phyloP scores from a whole-genome alignment of 2,113 vertebrate species.

The Paracanthobrama guichenoti region DNA sequence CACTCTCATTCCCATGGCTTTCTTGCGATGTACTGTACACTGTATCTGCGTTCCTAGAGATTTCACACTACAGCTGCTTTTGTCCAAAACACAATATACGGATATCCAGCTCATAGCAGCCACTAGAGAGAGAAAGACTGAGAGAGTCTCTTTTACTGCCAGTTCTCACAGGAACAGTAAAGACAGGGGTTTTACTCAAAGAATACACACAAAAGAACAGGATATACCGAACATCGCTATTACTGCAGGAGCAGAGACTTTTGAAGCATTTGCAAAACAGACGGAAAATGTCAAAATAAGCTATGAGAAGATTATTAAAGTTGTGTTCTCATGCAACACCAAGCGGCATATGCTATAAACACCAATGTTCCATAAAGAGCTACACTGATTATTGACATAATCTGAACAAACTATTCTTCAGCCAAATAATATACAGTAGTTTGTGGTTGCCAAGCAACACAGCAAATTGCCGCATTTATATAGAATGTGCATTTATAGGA shows the following conservation, averaged over 20 bases:
- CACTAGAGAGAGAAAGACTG: constrained; percentile 26
- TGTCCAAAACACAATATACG: constrained; percentile 50
- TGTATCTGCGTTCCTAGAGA: constrained; percentile 35
- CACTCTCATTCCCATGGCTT: constrained; percentile 42
- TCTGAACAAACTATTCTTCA: neutral
- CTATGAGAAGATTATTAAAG: neutral
- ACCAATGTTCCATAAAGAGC: neutral
- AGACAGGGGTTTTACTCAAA: constrained; percentile 1
- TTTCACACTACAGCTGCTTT: constrained; percentile 51
- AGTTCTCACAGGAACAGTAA: constrained; percentile 15
- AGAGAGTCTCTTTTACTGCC: neutral
- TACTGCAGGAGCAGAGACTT: neutral
- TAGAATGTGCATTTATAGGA: neutral
- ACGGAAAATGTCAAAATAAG: neutral
- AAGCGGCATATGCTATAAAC: neutral
- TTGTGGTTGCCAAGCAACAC: neutral
- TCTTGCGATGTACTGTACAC: constrained; percentile 15
- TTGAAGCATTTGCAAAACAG: neutral
- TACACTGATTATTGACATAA: neutral
- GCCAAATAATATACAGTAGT: too few relatives aligned
- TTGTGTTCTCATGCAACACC: neutral
- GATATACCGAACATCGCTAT: neutral
- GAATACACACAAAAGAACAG: neutral
- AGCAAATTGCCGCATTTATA: neutral
- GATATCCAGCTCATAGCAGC: constrained; percentile 32